Percentiles rank a stretch among this genome's conserved stretches.
Evolutionary conservation across 2,113 vertebrate species (phyloP).

Genomic region (Pteronura brasiliensis): DNA sequence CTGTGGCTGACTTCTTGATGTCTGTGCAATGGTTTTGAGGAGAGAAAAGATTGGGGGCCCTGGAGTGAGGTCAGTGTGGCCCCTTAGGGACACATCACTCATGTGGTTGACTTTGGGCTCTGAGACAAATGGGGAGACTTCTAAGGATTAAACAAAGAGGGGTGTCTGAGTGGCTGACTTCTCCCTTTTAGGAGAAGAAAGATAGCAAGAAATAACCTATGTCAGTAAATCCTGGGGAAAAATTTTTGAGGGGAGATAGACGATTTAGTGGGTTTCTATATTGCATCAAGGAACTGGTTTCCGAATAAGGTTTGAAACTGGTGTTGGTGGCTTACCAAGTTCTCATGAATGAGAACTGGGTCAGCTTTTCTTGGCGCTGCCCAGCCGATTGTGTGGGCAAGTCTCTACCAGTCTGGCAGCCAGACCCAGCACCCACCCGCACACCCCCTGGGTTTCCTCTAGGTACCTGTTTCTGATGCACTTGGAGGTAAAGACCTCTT

Average conservation of each 20-base stretch:
- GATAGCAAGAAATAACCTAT: not conserved
- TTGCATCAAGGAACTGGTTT: not conserved
- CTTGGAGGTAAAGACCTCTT: not conserved
- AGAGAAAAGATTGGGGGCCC: not conserved
- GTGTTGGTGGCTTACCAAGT: not conserved
- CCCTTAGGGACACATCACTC: not conserved
- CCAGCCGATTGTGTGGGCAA: not conserved
- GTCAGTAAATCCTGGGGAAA: not conserved
- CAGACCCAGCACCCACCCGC: too few relatives aligned
- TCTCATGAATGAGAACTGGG: not conserved
- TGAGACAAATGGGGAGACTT: not conserved
- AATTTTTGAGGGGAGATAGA: not conserved
- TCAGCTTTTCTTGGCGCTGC: not conserved
- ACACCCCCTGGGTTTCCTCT: accelerated
- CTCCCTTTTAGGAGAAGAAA: not conserved
- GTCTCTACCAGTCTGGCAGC: not conserved
- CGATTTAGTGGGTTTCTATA: not conserved
- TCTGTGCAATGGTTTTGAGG: not conserved
- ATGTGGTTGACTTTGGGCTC: not conserved
- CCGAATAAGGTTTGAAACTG: not conserved
- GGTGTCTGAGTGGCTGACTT: not conserved
- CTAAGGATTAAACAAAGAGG: not conserved
- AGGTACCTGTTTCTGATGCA: not conserved
- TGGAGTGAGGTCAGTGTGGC: not conserved
- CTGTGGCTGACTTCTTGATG: not conserved